Base-by-base conservation (phyloP, 2,888 invertebrate genomes). In the Dynastes maya region DNA sequence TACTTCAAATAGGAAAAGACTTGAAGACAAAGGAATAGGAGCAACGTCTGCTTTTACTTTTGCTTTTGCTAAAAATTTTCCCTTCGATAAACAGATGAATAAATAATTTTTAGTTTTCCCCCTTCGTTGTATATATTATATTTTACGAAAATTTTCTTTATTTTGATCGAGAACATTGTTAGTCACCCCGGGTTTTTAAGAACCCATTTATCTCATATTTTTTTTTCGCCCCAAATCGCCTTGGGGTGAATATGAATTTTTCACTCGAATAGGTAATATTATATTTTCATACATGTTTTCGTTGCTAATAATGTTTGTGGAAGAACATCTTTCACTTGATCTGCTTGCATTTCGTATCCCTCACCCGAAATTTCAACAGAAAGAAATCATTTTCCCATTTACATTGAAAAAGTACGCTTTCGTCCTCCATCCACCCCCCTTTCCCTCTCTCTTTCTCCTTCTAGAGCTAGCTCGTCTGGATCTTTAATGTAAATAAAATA, bases 251-350 rank as follows among this genome's bases (percentile, higher is more conserved):
- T 58, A 71, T 71, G 71, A 71, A 71, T 71, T 76, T 67, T 67
- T 67, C 65, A 55, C 67, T 16, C 55, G 76, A 76, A 76, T 76
- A 55, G 76, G 76, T 76, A 65, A 76, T 76, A 76, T 76, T 76
- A 76, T 76, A 76, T 76, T 76, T 76, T 76, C 55, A 65, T 76
- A 67, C 76, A 16, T 76, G 76, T 76, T 76, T 76, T 67, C 76
- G 32, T 67, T 76, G 71, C 71, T 71, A 71, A 71, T 71, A 71
- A 71, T 71, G 71, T 71, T 71, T 71, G 71, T 71, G 40, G 16
- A 71, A 58, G 71, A 71, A 71, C 53, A 71, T 71, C 71, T 32
- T 71, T 37, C 58, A 53, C 55, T 71, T 71, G 32, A 71, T 71
- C 71, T 71, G 71, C 71, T 71, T 71, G 37, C 71, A 58, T 71